Evolutionary conservation across 2,113 vertebrate species (phyloP), one percentile per base, ranked within the genome.

Genomic region (Lutjanus erythropterus): DNA sequence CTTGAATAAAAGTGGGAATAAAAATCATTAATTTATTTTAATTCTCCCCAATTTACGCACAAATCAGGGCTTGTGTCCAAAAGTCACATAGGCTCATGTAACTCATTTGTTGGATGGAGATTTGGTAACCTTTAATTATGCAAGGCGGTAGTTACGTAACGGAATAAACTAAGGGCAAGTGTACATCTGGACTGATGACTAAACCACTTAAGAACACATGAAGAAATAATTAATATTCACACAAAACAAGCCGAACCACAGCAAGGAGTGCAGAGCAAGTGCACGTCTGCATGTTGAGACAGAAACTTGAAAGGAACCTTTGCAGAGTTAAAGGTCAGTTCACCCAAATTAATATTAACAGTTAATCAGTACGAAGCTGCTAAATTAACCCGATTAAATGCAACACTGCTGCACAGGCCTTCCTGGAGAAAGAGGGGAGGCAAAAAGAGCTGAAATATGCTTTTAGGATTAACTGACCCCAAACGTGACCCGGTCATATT

Each of bases 151-250:
- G 41, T 77, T 77, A 61, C 2, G 41, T 72, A 80, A 80, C 61
- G 10, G 35, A 66, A 65, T 52, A 41, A 68, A 58, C 39, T 55
- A 7, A 68, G 12, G 53, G 12, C 67, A 62, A 62, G 55, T 37
- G 39, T 25, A 37, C 72, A 72, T 66, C 66, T 67, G 83, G 64
- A 35, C 67, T 61, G 60, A 85, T 80, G 71, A 80, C 42, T 71
- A 53, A 74, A 79, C n/a, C 65, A 62, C 29, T 37, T 69, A 46
- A 33, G 66, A 56, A 47, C 56, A 39, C n/a, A 61, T 27, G 37
- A 42, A 39, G 23, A 77, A 55, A 50, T 5, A 16, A 4, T 25
- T 21, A 46, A 60, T 53, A 7, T 27, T 39, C 64, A 9, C 29
- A 29, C 15, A 0, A 35, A n/a, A 44, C 1, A 6, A 14, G 35